A percentile compares a stretch with the other conserved stretches of the same genome.
phyloP scores from a whole-genome alignment of 2,797 vertebrate genomes.

The Periparus ater region DNA sequence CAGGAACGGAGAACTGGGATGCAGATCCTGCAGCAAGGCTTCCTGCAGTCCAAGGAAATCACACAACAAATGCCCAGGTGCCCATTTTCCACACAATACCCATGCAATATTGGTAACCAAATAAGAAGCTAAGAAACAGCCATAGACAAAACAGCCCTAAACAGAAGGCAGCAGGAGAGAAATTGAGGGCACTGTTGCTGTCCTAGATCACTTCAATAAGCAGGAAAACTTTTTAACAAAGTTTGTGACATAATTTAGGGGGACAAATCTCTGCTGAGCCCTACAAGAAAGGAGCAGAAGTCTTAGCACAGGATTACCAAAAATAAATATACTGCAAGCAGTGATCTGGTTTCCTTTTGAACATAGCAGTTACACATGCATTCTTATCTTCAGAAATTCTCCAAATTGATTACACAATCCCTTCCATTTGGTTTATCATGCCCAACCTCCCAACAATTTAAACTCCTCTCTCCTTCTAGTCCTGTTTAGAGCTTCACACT shows the following conservation, averaged over 20 bases:
- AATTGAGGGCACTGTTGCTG: neutral
- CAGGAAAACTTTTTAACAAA: neutral
- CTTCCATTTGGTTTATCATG: neutral
- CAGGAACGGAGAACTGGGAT: neutral
- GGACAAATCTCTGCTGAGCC: constrained; percentile 4
- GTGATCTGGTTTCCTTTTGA: constrained; percentile 49
- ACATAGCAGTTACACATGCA: constrained; percentile 1
- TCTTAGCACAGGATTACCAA: constrained; percentile 24
- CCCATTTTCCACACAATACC: neutral
- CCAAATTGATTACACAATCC: constrained; percentile 38
- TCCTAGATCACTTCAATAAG: neutral
- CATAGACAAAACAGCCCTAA: neutral
- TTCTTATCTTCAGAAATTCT: constrained; percentile 54
- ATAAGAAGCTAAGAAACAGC: neutral
- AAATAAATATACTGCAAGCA: constrained; percentile 39
- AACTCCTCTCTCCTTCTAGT: neutral
- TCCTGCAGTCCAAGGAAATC: neutral
- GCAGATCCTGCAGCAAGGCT: neutral
- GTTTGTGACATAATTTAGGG: neutral
- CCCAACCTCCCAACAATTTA: neutral
- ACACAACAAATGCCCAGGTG: neutral
- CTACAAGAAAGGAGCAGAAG: constrained; percentile 17
- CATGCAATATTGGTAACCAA: neutral
- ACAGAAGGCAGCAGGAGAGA: neutral
- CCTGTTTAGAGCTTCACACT: neutral